A percentile compares a stretch with the other conserved stretches of the same genome.
Evolutionary conservation across 2,113 vertebrate species (phyloP).

Genomic region (Crotophaga sulcirostris): DNA sequence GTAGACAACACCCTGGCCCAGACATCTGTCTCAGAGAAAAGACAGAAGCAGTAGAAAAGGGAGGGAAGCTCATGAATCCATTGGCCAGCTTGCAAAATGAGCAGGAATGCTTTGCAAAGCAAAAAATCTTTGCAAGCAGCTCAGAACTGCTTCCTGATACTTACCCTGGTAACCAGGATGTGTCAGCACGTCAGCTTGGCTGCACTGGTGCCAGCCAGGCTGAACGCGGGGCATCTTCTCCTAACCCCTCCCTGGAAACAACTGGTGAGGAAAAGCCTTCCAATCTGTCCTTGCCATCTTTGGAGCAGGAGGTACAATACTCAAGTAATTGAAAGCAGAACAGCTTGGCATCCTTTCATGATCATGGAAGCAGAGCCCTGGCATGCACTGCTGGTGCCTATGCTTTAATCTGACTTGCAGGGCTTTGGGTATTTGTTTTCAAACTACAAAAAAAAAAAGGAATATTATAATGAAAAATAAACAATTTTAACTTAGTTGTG

Average conservation of each 20-base stretch:
- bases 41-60: neutral
- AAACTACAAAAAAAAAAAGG: neutral
- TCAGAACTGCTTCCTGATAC: neutral
- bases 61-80: accelerated
- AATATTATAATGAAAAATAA: neutral
- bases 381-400: neutral
- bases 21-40: neutral
- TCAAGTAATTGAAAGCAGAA: neutral
- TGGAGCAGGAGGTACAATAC: neutral
- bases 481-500: neutral
- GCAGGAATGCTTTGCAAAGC: neutral
- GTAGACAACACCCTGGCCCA: neutral
- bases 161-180: neutral
- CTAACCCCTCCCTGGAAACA: accelerated
- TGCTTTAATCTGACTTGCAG: neutral
- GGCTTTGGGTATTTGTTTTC: neutral
- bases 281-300: neutral
- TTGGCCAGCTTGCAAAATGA: neutral
- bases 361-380: neutral
- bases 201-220: neutral
- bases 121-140: neutral
- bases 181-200: accelerated
- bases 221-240: neutral
- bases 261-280: neutral
- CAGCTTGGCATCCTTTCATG: neutral